Evolutionary conservation across 2,113 vertebrate species (phyloP), one percentile per base, ranked within the genome.

Genomic region (Catharus fuscescens): DNA sequence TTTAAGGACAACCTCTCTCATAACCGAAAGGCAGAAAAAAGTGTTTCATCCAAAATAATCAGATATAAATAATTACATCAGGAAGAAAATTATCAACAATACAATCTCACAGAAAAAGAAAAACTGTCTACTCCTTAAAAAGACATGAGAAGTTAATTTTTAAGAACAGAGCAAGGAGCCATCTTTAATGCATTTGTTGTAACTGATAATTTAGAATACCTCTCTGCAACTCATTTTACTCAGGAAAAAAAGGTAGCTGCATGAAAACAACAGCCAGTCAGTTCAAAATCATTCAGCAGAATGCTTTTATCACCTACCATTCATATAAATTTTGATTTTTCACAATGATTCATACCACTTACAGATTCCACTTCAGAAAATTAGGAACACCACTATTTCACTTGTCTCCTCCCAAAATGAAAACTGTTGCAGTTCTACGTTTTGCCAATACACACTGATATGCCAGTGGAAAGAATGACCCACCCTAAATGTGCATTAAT

Each of bases 221-320:
- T 93, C 90, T 97, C 61, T 40, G 89, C 71, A 92, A 52, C 69
- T 86, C 67, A 40, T 96, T 97, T 94, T 62, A 84, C 66, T 87
- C 78, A 84, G 91, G 65, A 67, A 88, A 74, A 78, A 76, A 88
- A 54, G 60, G 50, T 65, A 90, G 77, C 88, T 71, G 36, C 24
- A 72, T 78, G 71, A 83, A 81, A 97, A 95, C 66, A 96, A 90
- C 48, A 96, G 82, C 67, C 74, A 73, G 74, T 95, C 86, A 78
- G 60, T 62, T 96, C 88, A 97, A 93, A 97, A 86, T 88, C 86
- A 90, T 93, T 76, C 77, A 53, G 86, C 45, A 59, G 86, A 96
- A 91, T 5, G 44, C 69, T 96, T 96, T 86, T 93, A 77, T 88
- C 93, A 86, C 77, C 89, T 89, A 80, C 48, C 16, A 69, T 38